These are phyloP conservation scores for Falco cherrug DNA, from an alignment of 2,797 vertebrate species.

Conservation along the genomic window DNA sequence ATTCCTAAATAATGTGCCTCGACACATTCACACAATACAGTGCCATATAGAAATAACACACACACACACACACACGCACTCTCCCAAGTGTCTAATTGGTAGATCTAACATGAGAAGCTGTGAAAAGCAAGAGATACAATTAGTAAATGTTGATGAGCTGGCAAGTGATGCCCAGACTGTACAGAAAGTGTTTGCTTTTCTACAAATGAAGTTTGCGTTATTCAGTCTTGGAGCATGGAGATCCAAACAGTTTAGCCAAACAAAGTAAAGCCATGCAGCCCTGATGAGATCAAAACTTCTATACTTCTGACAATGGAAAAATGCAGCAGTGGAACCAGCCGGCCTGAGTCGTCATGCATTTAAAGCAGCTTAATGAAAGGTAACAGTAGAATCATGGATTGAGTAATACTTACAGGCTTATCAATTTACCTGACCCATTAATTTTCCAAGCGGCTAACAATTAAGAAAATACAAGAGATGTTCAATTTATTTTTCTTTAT, in stretches of 20 bases:
- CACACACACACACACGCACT: background rate
- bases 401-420: constrained; percentile 79
- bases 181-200: background rate
- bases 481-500: constrained; percentile 72
- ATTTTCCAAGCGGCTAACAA: constrained; percentile 83
- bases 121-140: constrained; percentile 48
- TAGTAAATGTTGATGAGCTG: constrained; percentile 52
- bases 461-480: constrained; percentile 82
- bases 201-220: constrained; percentile 36
- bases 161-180: constrained; percentile 41
- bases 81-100: background rate
- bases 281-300: constrained; percentile 39
- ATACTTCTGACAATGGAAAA: constrained; percentile 54
- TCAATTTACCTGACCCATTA: constrained; percentile 81
- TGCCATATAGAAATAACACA: background rate
- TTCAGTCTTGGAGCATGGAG: constrained; percentile 53
- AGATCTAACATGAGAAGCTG: constrained; percentile 24
- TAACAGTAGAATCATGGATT: constrained; percentile 56
- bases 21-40: background rate
- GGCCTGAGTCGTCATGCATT: constrained; percentile 73
- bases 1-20: constrained; percentile 9
- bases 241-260: constrained; percentile 56
- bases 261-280: constrained; percentile 75
- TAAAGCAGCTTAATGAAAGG: constrained; percentile 68
- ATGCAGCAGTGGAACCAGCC: constrained; percentile 54